A percentile compares a stretch with the other conserved stretches of the same genome.
Evolutionary conservation across 2,113 vertebrate genomes (phyloP).

Genomic region (Brachyhypopomus gauderio): DNA sequence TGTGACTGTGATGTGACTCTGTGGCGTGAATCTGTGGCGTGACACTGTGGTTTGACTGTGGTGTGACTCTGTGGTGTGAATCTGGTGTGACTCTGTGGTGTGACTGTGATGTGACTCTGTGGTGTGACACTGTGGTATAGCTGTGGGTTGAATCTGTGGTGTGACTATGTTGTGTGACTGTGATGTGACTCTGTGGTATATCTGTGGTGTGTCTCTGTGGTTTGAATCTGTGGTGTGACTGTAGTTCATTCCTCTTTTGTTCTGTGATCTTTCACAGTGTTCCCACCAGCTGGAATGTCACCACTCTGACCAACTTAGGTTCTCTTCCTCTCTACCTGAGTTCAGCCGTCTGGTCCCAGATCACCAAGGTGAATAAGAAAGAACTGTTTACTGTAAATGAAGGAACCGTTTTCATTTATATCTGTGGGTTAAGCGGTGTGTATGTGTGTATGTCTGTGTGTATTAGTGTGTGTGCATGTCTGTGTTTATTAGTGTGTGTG

Average conservation of each 20-base stretch:
- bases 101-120: neutral
- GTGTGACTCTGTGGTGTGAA: too few relatives aligned
- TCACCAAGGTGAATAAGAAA: slow-evolving; percentile 59
- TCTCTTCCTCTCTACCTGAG: slow-evolving; percentile 66
- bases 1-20: neutral
- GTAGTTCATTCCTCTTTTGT: too few relatives aligned
- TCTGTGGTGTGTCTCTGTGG: neutral
- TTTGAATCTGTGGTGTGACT: neutral
- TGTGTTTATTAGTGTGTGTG: too few relatives aligned
- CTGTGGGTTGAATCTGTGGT: neutral
- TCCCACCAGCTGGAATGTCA: slow-evolving; percentile 59
- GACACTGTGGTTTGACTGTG: too few relatives aligned
- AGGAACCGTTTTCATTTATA: too few relatives aligned
- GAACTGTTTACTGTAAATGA: too few relatives aligned
- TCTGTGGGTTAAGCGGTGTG: neutral
- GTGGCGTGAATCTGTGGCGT: too few relatives aligned
- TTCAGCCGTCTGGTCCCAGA: slow-evolving; percentile 60
- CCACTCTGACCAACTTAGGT: slow-evolving; percentile 63
- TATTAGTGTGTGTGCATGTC: too few relatives aligned
- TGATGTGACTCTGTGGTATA: too few relatives aligned
- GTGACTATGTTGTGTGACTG: neutral
- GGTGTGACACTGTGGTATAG: neutral
- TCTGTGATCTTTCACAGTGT: slow-evolving; percentile 53
- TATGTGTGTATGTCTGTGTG: too few relatives aligned
- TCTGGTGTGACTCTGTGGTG: neutral